These are phyloP conservation scores for Equus quagga DNA, from an alignment of 2,113 vertebrate genomes.

Conservation along the genomic window DNA sequence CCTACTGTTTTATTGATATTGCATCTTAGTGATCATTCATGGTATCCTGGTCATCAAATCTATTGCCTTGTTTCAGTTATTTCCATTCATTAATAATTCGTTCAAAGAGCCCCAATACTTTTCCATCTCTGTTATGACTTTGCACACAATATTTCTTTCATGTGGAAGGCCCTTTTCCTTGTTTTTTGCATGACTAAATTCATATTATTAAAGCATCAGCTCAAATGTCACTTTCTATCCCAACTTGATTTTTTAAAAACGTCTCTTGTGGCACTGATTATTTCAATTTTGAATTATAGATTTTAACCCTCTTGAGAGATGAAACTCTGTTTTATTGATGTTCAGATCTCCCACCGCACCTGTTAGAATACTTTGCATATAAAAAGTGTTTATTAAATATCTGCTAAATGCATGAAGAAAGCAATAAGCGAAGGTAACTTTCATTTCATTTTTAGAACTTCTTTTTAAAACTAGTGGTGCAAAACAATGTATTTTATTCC, in stretches of 20 bases:
- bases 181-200: slow-evolving; percentile 29
- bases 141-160: not conserved
- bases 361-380: not conserved
- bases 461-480: not conserved
- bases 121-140: not conserved
- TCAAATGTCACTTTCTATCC: not conserved
- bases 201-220: not conserved
- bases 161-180: not conserved
- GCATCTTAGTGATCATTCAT: not conserved
- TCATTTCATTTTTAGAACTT: slow-evolving; percentile 12
- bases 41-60: not conserved
- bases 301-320: slow-evolving; percentile 46
- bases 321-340: not conserved
- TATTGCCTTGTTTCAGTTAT: not conserved
- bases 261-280: not conserved
- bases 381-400: slow-evolving; percentile 28
- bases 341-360: not conserved
- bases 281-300: slow-evolving; percentile 45
- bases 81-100: not conserved
- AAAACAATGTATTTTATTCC: slow-evolving; percentile 48
- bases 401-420: not conserved
- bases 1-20: not conserved
- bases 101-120: not conserved
- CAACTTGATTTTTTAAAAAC: not conserved
- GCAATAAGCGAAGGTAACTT: slow-evolving; percentile 27